Evolutionary conservation across 2,888 invertebrate genomes (phyloP).

Genomic region (Branchellion lobata): DNA sequence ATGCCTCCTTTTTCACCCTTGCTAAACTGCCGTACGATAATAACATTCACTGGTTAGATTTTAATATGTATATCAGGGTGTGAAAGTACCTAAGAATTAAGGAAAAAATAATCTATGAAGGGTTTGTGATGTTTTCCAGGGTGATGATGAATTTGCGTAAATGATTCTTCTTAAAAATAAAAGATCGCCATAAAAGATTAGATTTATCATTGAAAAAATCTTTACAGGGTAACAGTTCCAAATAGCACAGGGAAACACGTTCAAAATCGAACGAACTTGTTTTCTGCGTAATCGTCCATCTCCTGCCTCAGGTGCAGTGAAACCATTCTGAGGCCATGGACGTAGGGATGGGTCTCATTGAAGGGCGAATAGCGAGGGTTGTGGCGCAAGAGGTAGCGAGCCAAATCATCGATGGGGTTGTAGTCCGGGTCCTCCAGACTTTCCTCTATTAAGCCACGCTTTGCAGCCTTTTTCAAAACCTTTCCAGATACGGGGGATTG

Average conservation of each 20-base stretch:
- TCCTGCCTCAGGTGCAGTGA: slow-evolving; percentile 58
- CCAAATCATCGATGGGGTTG: slow-evolving; percentile 62
- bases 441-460: slow-evolving; percentile 56
- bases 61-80: too few relatives aligned
- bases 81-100: too few relatives aligned
- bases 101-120: slow-evolving; percentile 5
- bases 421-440: slow-evolving; percentile 58
- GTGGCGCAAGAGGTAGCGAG: slow-evolving; percentile 62
- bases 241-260: too few relatives aligned
- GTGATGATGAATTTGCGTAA: too few relatives aligned
- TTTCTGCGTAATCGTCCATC: slow-evolving; percentile 60
- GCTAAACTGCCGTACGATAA: slow-evolving; percentile 52
- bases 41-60: background rate
- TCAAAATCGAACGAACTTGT: slow-evolving; percentile 57
- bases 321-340: slow-evolving; percentile 59
- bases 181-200: too few relatives aligned
- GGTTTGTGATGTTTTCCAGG: too few relatives aligned
- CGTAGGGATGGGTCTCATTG: slow-evolving; percentile 62
- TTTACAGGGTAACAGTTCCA: too few relatives aligned
- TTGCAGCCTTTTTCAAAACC: slow-evolving; percentile 60
- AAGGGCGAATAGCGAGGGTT: slow-evolving; percentile 62
- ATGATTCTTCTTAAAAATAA: too few relatives aligned
- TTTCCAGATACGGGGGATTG: slow-evolving; percentile 52
- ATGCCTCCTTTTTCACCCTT: slow-evolving; percentile 60
- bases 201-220: too few relatives aligned